phyloP scores from a whole-genome alignment of 2,888 invertebrate species.

The Nemapogon koenigi region DNA sequence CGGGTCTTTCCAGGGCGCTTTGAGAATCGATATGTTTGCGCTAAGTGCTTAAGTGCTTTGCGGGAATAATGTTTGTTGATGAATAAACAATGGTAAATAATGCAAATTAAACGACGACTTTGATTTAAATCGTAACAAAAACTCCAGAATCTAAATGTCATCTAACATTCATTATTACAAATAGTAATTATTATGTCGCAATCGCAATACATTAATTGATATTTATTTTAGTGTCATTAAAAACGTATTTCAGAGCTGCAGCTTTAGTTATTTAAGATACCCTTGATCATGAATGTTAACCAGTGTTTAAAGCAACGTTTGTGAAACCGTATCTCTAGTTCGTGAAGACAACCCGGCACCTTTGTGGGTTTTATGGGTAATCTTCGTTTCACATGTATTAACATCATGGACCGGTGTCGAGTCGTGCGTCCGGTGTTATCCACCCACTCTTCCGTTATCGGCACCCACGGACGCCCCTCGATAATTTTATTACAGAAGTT shows the following conservation, averaged over 20 bases:
- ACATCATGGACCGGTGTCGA: constrained; percentile 48
- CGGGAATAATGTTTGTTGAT: constrained; percentile 51
- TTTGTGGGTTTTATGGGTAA: constrained; percentile 58
- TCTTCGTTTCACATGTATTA: constrained; percentile 54
- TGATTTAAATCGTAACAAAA: too few relatives aligned
- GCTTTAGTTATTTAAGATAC: too few relatives aligned
- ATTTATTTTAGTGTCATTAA: too few relatives aligned
- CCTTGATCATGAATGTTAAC: too few relatives aligned
- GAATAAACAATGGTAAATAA: constrained; percentile 34
- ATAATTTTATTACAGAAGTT: constrained; percentile 63
- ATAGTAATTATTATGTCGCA: too few relatives aligned
- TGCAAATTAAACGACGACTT: constrained; percentile 28
- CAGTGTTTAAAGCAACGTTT: background rate
- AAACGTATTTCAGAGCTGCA: too few relatives aligned
- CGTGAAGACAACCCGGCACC: constrained; percentile 57
- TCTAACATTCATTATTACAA: too few relatives aligned
- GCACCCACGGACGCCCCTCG: constrained; percentile 46
- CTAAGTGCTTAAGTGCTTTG: constrained; percentile 61
- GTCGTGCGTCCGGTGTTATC: constrained; percentile 33
- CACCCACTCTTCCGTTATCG: constrained; percentile 42
- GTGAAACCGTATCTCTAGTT: constrained; percentile 25
- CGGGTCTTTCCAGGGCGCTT: constrained; percentile 42
- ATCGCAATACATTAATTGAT: too few relatives aligned
- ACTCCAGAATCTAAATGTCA: too few relatives aligned
- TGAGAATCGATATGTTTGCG: constrained; percentile 59